A percentile compares a stretch with the other conserved stretches of the same genome.
Conservation (phyloP, 2,797 vertebrate species). For the Dipus sagitta region DNA sequence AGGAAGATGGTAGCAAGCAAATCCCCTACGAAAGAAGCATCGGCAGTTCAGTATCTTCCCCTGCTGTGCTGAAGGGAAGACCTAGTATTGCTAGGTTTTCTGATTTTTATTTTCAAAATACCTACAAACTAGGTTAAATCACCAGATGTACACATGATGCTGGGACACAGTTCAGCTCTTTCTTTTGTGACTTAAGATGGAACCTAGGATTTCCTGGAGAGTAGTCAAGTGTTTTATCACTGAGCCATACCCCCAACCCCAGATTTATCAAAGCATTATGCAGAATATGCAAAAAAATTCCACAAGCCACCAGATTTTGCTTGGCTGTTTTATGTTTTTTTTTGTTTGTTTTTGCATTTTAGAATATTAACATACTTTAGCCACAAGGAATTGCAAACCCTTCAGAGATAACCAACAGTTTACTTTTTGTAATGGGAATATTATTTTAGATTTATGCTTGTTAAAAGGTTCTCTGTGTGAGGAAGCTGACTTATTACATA, state of each 20-base stretch:
- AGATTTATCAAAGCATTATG: background rate
- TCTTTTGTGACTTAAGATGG: background rate
- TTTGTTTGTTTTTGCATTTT: conserved; percentile 28
- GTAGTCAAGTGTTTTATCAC: background rate
- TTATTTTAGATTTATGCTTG: background rate
- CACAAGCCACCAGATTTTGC: background rate
- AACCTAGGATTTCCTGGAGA: background rate
- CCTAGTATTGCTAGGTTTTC: background rate
- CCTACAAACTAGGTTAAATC: background rate
- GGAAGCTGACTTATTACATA: background rate
- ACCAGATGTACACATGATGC: background rate
- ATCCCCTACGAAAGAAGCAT: fast-evolving
- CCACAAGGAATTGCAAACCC: background rate
- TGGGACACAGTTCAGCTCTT: background rate
- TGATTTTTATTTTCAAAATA: background rate
- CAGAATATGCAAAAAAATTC: background rate
- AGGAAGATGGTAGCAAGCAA: fast-evolving
- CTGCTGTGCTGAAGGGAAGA: background rate
- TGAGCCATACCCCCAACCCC: background rate
- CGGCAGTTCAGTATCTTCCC: fast-evolving
- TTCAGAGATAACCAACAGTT: background rate
- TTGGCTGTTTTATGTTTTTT: background rate
- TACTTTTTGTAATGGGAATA: conserved; percentile 31
- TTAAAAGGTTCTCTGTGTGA: background rate
- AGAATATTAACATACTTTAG: background rate